These are phyloP conservation scores for Planiliza haematocheilus DNA, from an alignment of 2,113 vertebrate species.

Conservation along the genomic window DNA sequence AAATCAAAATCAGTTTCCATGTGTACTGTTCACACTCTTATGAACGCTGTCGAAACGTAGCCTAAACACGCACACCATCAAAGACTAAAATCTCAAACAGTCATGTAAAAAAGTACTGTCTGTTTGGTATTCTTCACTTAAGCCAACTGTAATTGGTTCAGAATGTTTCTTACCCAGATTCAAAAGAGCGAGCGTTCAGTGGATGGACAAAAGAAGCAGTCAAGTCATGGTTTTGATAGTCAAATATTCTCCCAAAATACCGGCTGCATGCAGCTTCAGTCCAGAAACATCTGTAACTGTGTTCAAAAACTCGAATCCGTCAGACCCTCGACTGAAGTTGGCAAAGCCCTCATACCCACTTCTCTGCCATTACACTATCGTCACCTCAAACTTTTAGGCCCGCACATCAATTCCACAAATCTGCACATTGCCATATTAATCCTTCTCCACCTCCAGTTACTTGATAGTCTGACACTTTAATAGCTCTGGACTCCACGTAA, in stretches of 20 bases:
- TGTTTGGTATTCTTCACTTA: too few relatives aligned
- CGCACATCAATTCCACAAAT: constrained; percentile 53
- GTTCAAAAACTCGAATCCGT: constrained; percentile 39
- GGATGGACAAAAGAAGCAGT: not conserved
- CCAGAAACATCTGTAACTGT: constrained; percentile 40
- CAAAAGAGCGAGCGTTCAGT: too few relatives aligned
- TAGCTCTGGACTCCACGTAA: constrained; percentile 56
- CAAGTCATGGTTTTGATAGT: not conserved
- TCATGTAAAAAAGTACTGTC: too few relatives aligned
- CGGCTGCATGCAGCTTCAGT: constrained; percentile 12
- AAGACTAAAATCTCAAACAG: too few relatives aligned
- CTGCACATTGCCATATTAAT: constrained; percentile 63
- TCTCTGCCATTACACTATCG: constrained; percentile 55
- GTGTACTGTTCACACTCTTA: too few relatives aligned
- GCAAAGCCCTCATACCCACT: constrained; percentile 41
- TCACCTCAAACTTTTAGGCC: constrained; percentile 56
- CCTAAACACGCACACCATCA: too few relatives aligned
- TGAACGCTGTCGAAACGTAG: too few relatives aligned
- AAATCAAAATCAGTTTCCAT: too few relatives aligned
- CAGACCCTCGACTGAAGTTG: constrained; percentile 47
- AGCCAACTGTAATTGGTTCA: too few relatives aligned
- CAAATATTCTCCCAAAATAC: constrained; percentile 7
- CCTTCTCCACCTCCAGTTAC: constrained; percentile 55
- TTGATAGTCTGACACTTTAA: constrained; percentile 68
- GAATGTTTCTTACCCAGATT: too few relatives aligned